Percentiles rank a stretch among this genome's conserved stretches.
Conservation (phyloP, 2,888 invertebrate species). For the Galeopsomyia nigrocyanea region DNA sequence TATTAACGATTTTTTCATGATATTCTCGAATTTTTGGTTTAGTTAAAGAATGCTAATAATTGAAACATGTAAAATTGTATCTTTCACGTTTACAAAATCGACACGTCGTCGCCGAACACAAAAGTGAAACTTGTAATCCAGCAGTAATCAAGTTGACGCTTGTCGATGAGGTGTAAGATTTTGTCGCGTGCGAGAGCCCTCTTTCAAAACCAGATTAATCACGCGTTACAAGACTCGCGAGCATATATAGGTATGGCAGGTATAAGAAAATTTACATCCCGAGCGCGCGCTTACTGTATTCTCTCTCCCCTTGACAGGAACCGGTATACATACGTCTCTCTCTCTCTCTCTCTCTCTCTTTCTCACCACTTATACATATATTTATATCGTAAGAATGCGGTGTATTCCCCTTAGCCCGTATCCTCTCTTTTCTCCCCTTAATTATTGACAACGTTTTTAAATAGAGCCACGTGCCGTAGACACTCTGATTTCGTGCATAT, state of each 20-base stretch:
- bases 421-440: slow-evolving; percentile 30
- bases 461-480: slow-evolving; percentile 39
- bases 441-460: slow-evolving; percentile 41
- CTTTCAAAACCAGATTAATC: slow-evolving; percentile 42
- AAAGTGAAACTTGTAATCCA: neutral
- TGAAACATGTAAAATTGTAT: too few relatives aligned
- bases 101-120: slow-evolving; percentile 1
- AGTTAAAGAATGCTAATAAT: too few relatives aligned
- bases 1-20: too few relatives aligned
- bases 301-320: neutral
- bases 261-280: slow-evolving; percentile 40
- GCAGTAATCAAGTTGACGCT: slow-evolving; percentile 3
- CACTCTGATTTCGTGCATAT: slow-evolving; percentile 1
- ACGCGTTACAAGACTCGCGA: slow-evolving; percentile 51
- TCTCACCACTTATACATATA: slow-evolving; percentile 12
- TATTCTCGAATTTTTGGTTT: too few relatives aligned
- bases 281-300: neutral
- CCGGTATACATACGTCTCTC: too few relatives aligned
- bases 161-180: slow-evolving; percentile 14
- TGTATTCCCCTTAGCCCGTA: slow-evolving; percentile 3
- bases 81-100: slow-evolving; percentile 21
- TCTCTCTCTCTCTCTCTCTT: neutral
- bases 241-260: slow-evolving; percentile 28
- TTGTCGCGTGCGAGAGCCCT: slow-evolving; percentile 39
- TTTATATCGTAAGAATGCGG: slow-evolving; percentile 5